Evolutionary conservation across 2,888 invertebrate genomes (phyloP), one percentile per base, ranked within the genome.

Genomic region (Scaptomyza caliginosa): DNA sequence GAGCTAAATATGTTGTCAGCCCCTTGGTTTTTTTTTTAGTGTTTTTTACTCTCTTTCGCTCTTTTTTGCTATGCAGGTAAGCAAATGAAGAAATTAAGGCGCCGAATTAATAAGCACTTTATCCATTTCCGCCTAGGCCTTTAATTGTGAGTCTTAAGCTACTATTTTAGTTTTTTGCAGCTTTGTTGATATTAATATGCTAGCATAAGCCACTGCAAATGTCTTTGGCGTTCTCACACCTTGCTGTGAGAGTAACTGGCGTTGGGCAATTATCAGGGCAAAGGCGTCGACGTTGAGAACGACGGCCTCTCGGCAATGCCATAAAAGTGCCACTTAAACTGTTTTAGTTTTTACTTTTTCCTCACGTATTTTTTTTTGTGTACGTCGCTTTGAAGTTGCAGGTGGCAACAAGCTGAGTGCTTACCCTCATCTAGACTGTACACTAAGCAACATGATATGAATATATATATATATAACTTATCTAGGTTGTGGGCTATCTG

Each of bases 301-400:
- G 42, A 11, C 36, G 28, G 45, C 48, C 49, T 51, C 73, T 66
- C 28, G 55, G 58, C 75, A 82, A 78, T 82, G 84, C 86, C 84
- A 83, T 83, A 79, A 86, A 81, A 83, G 81, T 77, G 86, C 68
- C 86, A 86, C 81, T 81, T 86, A 83, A 83, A 84, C 68, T 77
- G 74, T 77, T 86, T 83, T 86, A 83, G 84, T 81, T 81, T 79
- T 68, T 68, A 4, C 11, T 7, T 16, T n/a, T 16, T 5, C 8
- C 2, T 6, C n/a, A n/a, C n/a, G n/a, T 32, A 11, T 51, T 24
- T 51, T 6, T 23, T 24, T n/a, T 49, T 39, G 32, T 62, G 49
- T 58, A 63, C 54, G 42, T 52, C 28, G 39, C 60, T 66, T 75
- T 75, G 76, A 73, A 73, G 73, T 73, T 75, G 60, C 60, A 75